Evolutionary conservation across 2,888 invertebrate genomes (phyloP), one percentile per base, ranked within the genome.

Genomic region (Drosophila monieri): DNA sequence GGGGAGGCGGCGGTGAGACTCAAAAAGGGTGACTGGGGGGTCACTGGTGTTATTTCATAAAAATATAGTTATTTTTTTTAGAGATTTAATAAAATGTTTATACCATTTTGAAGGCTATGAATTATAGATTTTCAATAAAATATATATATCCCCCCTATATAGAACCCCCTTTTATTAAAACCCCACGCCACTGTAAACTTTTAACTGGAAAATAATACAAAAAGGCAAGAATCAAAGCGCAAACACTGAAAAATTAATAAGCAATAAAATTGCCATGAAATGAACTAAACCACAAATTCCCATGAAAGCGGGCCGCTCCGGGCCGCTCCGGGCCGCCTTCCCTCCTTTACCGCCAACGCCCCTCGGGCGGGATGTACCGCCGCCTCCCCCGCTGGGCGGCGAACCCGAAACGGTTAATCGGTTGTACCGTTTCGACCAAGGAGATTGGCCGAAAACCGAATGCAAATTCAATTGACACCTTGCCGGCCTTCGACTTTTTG

Each of bases 241-340:
- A 73, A 84, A 80, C 83, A 84, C 77, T 84, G 73, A 84, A 84
- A 84, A 84, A 84, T 90, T 90, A 90, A 90, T 90, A 90, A 90
- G 89, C 89, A 90, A 90, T 90, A 90, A 90, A 90, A 90, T 90
- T 90, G 90, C 90, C 90, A 90, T 90, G 90, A 90, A 90, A 90
- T 90, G 90, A 90, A 90, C 90, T 83, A 54, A 59, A 69, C 65
- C 64, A 78, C 80, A 77, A 85, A 90, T 90, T 90, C 90, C 88
- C 90, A 90, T 90, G 90, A 89, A 90, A 89, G 89, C 76, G 76
- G 76, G 30, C 57, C 67, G 65, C 51, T 47, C 15, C 10, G 58
- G 37, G 9, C 15, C 18, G 4, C 21, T 6, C 35, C 4, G 4
- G 3, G 10, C 30, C 21, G 8, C 18, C 41, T 1, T 10, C 27